Evolutionary conservation across 1,140 invertebrate species (phyloP).

Genomic region (Drosophila tsacasi): DNA sequence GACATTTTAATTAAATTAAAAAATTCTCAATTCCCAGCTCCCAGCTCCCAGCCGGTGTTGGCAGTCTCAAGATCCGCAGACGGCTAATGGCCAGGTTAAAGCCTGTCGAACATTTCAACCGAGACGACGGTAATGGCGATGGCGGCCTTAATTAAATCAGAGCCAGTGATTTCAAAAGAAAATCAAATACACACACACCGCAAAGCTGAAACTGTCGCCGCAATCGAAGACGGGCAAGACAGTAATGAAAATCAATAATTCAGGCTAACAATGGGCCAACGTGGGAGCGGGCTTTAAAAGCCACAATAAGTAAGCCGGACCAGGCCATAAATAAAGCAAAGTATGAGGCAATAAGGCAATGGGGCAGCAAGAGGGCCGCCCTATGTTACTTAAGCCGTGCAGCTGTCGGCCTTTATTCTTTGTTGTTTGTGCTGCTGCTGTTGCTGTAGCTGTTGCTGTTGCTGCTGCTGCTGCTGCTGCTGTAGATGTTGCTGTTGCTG

Average conservation of each 20-base stretch:
- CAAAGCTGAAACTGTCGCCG: constrained; percentile 59
- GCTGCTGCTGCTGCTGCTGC: constrained; percentile 2
- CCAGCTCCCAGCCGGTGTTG: constrained; percentile 20
- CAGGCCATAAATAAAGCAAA: constrained; percentile 71
- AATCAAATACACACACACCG: constrained; percentile 45
- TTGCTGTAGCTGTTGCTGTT: constrained; percentile 2
- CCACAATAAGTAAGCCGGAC: constrained; percentile 55
- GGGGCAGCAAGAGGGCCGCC: constrained; percentile 15
- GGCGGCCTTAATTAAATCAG: constrained; percentile 51
- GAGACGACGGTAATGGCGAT: constrained; percentile 7
- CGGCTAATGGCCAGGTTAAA: constrained; percentile 45
- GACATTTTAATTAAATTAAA: constrained; percentile 81
- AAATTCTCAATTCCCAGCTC: constrained; percentile 36
- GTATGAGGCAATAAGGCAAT: constrained; percentile 61
- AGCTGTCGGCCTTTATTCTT: constrained; percentile 58
- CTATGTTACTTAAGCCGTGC: constrained; percentile 65
- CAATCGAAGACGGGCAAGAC: constrained; percentile 62
- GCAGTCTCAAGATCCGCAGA: constrained; percentile 45
- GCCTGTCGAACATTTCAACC: constrained; percentile 50
- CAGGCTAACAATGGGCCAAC: constrained; percentile 60
- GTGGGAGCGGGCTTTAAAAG: constrained; percentile 48
- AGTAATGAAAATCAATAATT: constrained; percentile 82
- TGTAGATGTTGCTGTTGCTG: not conserved
- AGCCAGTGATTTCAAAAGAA: constrained; percentile 45
- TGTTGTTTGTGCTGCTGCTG: constrained; percentile 41